phyloP scores from a whole-genome alignment of 2,888 invertebrate species.

The Parnassius mnemosyne region DNA sequence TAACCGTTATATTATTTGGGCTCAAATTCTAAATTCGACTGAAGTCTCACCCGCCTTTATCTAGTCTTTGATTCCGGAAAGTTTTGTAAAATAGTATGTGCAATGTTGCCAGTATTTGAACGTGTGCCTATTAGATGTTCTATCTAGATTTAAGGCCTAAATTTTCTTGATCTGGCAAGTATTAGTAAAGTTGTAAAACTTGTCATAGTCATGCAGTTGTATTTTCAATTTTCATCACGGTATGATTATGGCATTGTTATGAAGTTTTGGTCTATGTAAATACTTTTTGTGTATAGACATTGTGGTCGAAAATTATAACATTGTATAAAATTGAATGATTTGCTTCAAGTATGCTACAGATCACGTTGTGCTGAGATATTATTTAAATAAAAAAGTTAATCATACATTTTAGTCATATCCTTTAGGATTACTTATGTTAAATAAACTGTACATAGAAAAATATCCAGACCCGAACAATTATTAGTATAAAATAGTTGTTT shows the following conservation, averaged over 20 bases:
- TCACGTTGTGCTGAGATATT: no score
- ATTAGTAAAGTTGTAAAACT: neutral
- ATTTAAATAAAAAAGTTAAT: no score
- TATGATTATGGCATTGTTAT: neutral
- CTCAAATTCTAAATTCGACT: slow-evolving; percentile 37
- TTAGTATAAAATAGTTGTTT: no score
- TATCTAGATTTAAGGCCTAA: slow-evolving; percentile 25
- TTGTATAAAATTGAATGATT: neutral
- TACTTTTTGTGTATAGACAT: slow-evolving; percentile 1
- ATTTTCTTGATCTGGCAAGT: neutral
- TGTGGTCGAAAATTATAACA: slow-evolving; percentile 8
- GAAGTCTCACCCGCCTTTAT: slow-evolving; percentile 46
- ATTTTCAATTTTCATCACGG: neutral
- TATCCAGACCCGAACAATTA: no score
- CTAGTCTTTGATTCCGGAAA: slow-evolving; percentile 32
- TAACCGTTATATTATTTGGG: neutral
- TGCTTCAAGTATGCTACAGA: no score
- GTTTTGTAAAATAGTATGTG: slow-evolving; percentile 5
- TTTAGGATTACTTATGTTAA: no score
- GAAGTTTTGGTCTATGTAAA: slow-evolving; percentile 3
- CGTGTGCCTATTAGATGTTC: slow-evolving; percentile 27
- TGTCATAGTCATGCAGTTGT: no score
- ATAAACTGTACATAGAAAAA: no score
- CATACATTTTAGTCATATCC: no score
- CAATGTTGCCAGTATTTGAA: slow-evolving; percentile 7